Evolutionary conservation across 2,797 vertebrate genomes (phyloP).

Genomic region (Sitta carolinensis): DNA sequence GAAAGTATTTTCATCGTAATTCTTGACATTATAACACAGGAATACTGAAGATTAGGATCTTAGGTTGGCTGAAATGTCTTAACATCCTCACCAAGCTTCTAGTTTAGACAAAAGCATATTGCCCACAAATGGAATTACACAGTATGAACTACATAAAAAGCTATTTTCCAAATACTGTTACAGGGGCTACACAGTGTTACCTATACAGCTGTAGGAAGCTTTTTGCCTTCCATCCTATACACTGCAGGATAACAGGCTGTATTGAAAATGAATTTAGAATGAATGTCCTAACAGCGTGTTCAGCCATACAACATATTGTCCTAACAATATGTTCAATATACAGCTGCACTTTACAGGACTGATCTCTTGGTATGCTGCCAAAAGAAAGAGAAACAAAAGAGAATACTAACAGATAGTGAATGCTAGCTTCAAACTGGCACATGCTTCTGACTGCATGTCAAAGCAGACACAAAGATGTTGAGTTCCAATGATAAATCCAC

Average conservation of each 20-base stretch:
- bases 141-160: neutral
- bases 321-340: neutral
- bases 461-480: neutral
- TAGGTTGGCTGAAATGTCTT: neutral
- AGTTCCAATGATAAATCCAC: constrained; percentile 10
- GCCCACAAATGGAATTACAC: neutral
- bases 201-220: neutral
- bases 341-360: constrained; percentile 1
- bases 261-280: neutral
- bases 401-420: neutral
- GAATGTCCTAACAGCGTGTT: too few relatives aligned
- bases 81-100: neutral
- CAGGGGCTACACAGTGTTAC: neutral
- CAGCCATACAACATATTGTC: neutral
- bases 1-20: neutral
- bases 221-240: neutral
- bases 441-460: neutral
- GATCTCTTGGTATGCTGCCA: neutral
- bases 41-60: constrained; percentile 21
- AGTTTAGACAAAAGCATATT: neutral
- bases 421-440: constrained; percentile 1
- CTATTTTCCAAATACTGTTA: neutral
- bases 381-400: neutral
- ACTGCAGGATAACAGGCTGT: constrained; percentile 22
- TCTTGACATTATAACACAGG: neutral